Base-by-base conservation (phyloP, 2,113 vertebrate species). In the Motacilla alba region DNA sequence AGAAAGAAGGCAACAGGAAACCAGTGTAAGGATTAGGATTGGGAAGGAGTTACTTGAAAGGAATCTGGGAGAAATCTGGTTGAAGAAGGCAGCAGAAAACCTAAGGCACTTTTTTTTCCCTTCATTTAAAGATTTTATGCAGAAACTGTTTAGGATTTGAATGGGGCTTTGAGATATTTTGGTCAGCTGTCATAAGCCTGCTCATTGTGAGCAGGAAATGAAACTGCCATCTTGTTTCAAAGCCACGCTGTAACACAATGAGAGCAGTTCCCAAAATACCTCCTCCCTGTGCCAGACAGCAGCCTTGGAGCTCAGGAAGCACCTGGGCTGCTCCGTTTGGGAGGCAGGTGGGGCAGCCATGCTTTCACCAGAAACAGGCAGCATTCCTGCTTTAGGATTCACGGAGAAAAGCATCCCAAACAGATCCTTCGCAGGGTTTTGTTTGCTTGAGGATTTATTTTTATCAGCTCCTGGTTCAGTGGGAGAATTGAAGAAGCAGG, bases 231-330 rank as follows among this genome's bases (percentile, higher is more conserved):
- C 56, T 78, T 26, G 15, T 66, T 83, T 73, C 75, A 35, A 58
- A 96, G 86, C 13, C 1, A 1, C 1, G 0, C 33, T 67, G 64
- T 17, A 58, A 50, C 21, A 66, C 84, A 70, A 33, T 56, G 15
- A 44, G 37, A 68, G 6, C 11, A 4, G 35, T 28, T 93, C 94
- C 92, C 23, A 1, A 41, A 94, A 68, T 20, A 27, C 6, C 19
- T 16, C 6, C 19, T 16, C 0, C 7, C n/a, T n/a, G 13, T 63
- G 81, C 56, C 93, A 77, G 73, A 4, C 50, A 31, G 33, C 60
- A 77, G 64, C 72, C 60, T 26, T 58, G 9, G 31, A 49, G 22
- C 68, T 72, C 83, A 95, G 94, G 83, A 96, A 96, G 66, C 90
- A 95, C 80, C 96, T 96, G 85, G 53, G 2, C 35, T 31, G 49